Base-by-base conservation (phyloP, 2,797 vertebrate genomes). In the Steatocranus sp. region DNA sequence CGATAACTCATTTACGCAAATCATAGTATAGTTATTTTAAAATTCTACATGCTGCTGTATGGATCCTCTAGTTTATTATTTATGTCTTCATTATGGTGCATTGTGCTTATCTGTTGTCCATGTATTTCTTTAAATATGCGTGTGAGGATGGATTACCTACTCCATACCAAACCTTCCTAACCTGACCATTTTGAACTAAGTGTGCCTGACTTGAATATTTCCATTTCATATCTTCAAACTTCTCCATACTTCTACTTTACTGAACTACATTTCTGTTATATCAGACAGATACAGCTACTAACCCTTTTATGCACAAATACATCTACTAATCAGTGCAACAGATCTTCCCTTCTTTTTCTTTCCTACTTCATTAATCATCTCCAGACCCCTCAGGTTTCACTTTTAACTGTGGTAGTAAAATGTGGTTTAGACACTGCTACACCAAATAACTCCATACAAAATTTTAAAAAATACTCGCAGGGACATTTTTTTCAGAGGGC, bases 391-490 rank as follows among this genome's bases (percentile, higher is more conserved):
- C 15, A 56, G 1, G 3, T 46, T 56, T 50, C 11, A 30, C 17
- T 49, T 23, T 11, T 18, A 74, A 74, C 36, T 36, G 7, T 36
- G 5, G 9, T 11, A 8, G 46, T 18, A 36, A 34, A 80, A 50
- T 25, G 8, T 41, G 30, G n/a, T 51, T 23, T 54, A 43, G 7
- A 48, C 9, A 25, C 30, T 50, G 46, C 53, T 0, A 14, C 15
- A 51, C 36, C 12, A 73, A 46, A 48, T 48, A 43, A 70, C 10
- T 46, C 4, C 23, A 18, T 27, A 27, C 15, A 30, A 70, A 8
- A 8, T 4, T 3, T 4, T 1, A 5, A 23, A 5, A 23, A 14
- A 12, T 50, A 41, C 15, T 50, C 0, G 5, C 10, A 36, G 17
- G 20, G 30, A 61, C 32, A 32, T 63, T 76, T 81, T 76, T 34